phyloP scores from a whole-genome alignment of 2,888 invertebrate species.

The Tenthredo notha region DNA sequence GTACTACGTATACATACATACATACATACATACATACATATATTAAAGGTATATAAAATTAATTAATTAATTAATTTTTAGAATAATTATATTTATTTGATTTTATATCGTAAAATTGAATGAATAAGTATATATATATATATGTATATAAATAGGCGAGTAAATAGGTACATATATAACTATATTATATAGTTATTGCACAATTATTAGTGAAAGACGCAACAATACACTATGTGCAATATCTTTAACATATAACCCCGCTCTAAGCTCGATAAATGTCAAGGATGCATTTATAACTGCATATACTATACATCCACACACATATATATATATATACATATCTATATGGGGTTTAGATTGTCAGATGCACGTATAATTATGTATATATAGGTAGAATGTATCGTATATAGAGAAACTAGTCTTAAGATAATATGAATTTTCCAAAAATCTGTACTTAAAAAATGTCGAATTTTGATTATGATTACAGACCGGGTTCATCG shows the following conservation, averaged over 20 bases:
- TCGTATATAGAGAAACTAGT: not conserved
- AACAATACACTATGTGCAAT: conserved; percentile 4
- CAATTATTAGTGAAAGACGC: conserved; percentile 17
- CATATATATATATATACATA: not conserved
- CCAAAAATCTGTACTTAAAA: not conserved
- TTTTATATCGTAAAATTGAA: no score
- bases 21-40: not conserved
- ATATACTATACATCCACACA: not conserved
- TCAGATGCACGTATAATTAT: conserved; percentile 16
- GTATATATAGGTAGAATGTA: not conserved
- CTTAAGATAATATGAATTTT: not conserved
- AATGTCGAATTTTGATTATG: conserved; percentile 32
- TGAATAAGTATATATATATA: no score
- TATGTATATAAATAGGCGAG: not conserved
- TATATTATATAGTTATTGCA: not conserved
- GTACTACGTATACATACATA: not conserved
- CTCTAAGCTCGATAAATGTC: conserved; percentile 22
- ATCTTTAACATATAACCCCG: not conserved
- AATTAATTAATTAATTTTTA: no score
- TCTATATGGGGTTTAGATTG: not conserved
- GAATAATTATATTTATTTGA: no score
- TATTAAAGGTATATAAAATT: no score
- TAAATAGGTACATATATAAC: not conserved
- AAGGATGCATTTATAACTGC: conserved; percentile 36
- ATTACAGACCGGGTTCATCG: conserved; percentile 74